Base-by-base conservation (phyloP, 2,888 invertebrate species). In the Scrobipalpa costella region DNA sequence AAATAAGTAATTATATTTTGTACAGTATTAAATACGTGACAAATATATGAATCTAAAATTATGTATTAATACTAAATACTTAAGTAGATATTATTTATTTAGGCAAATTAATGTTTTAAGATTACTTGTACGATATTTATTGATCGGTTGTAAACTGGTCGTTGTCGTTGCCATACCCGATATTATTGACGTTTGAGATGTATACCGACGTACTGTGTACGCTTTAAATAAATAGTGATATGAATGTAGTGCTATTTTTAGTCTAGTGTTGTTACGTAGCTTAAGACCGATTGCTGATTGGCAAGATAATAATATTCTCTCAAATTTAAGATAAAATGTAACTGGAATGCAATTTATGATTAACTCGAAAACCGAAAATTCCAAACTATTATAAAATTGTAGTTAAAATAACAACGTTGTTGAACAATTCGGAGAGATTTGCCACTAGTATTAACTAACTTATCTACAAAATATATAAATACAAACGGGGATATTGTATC, bases 11-110 rank as follows among this genome's bases (percentile, higher is more conserved):
- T 70, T 68, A 70, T 75, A 74, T 80, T 76, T 77, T 80, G 76
- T 83, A 83, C 84, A 83, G 83, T 84, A 83, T 81, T 84, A 81
- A 67, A 67, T 66, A 69, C 70, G 65, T 73, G 68, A 69, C 71
- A 62, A 63, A 64, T 62, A 2, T 40, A 64, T 60, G 62, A 65
- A 64, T 63, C 66, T 69, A 68, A 47, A 66, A 27, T 5, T 52
- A 52, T 17, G 27, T 52, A 27, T 19, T 8, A 3, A 27, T 27
- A 52, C 11, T 52, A 27, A 52, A 27, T n/a, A 17, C 8, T 67
- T 70, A 75, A 69, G 71, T 73, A 72, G 69, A 70, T 74, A n/a
- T 71, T 76, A 76, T 78, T 76, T 82, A 84, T 83, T 76, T 79
- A 80, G 79, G 68, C 65, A 78, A 76, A 72, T 74, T 73, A 68